Evolutionary conservation across 2,113 vertebrate genomes (phyloP).

Genomic region (Malaclemys terrapin): DNA sequence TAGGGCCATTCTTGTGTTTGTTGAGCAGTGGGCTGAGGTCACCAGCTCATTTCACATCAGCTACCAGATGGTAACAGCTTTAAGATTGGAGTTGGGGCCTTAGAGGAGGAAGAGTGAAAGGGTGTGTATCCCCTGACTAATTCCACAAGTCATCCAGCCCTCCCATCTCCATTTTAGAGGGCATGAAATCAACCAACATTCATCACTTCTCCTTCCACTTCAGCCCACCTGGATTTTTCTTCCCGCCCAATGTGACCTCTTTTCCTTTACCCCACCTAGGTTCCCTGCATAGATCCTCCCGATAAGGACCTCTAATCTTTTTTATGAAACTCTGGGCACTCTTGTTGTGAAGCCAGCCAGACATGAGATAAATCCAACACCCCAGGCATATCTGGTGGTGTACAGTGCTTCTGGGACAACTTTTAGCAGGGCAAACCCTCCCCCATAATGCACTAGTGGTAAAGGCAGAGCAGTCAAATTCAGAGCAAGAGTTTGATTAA

Average conservation of each 20-base stretch:
- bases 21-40: neutral
- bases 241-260: neutral
- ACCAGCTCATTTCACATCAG: neutral
- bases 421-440: neutral
- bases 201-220: neutral
- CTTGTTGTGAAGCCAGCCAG: neutral
- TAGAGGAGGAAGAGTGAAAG: neutral
- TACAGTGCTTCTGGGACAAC: neutral
- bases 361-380: neutral
- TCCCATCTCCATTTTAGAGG: neutral
- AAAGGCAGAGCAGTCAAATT: neutral
- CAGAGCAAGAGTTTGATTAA: fast-evolving
- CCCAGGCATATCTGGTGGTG: neutral
- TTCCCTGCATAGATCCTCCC: neutral
- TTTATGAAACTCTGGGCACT: neutral
- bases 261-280: neutral
- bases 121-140: neutral
- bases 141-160: neutral
- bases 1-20: too few relatives aligned
- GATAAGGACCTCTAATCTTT: neutral
- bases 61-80: neutral
- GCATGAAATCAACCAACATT: neutral
- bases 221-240: neutral
- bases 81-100: neutral
- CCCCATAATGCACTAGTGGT: neutral